Evolutionary conservation across 2,113 vertebrate species (phyloP).

Genomic region (Sapayoa aenigma): DNA sequence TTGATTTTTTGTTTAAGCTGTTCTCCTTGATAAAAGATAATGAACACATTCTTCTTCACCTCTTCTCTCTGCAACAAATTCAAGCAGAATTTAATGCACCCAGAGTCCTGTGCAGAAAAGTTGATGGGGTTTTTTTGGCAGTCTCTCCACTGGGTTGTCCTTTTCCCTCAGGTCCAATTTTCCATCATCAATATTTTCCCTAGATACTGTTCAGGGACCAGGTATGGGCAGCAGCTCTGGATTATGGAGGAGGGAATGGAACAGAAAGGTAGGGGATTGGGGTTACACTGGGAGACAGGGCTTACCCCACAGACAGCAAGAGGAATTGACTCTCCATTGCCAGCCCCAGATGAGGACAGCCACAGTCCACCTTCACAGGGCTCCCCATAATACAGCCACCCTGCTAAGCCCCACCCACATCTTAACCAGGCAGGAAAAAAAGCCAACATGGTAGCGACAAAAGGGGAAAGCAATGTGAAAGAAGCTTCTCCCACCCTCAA

Average conservation of each 20-base stretch:
- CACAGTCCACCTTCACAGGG: neutral
- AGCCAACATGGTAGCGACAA: neutral
- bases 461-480: neutral
- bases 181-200: neutral
- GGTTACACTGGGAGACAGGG: rapidly evolving
- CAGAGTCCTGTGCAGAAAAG: neutral
- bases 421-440: neutral
- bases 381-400: neutral
- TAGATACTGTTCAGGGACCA: neutral
- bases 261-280: neutral
- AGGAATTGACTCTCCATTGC: rapidly evolving
- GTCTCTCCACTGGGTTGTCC: neutral
- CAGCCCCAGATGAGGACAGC: neutral
- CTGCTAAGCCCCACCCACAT: neutral
- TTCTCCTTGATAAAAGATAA: constrained; percentile 85
- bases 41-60: constrained; percentile 82
- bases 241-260: neutral
- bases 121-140: neutral
- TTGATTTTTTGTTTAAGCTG: constrained; percentile 80
- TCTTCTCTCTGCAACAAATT: constrained; percentile 76
- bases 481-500: neutral
- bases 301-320: neutral
- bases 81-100: neutral
- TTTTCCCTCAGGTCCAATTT: neutral
- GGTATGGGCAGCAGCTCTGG: neutral